phyloP scores from a whole-genome alignment of 2,797 vertebrate genomes.

The Tokudaia muenninki region DNA sequence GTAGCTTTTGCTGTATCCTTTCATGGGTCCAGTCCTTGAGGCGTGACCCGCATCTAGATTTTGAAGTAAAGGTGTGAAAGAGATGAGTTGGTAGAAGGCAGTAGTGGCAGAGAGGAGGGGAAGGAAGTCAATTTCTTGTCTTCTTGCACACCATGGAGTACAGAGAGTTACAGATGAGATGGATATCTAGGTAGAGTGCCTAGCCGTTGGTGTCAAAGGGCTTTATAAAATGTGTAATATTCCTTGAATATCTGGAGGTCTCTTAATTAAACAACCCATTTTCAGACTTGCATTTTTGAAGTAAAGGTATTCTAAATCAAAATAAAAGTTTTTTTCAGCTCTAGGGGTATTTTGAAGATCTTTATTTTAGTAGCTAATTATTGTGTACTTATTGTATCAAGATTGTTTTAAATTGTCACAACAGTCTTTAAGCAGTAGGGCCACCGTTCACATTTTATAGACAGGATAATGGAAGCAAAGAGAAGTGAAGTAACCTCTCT shows the following conservation, averaged over 20 bases:
- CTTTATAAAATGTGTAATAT: conserved; percentile 37
- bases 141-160: neutral
- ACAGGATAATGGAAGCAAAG: conserved; percentile 30
- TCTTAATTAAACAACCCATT: conserved; percentile 1
- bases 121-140: neutral
- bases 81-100: neutral
- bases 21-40: neutral
- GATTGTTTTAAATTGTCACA: conserved; percentile 56
- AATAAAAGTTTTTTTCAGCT: conserved; percentile 21
- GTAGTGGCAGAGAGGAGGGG: neutral
- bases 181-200: conserved; percentile 4
- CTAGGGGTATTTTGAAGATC: conserved; percentile 10
- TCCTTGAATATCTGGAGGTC: neutral
- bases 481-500: conserved; percentile 36
- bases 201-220: neutral
- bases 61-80: neutral
- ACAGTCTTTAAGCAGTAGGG: neutral
- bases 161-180: neutral
- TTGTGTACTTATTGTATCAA: neutral
- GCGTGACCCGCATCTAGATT: neutral
- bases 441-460: conserved; percentile 36
- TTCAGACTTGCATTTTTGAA: conserved; percentile 57
- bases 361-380: conserved; percentile 28
- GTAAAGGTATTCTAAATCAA: conserved; percentile 53
- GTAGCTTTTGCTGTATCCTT: neutral